Evolutionary conservation across 2,797 vertebrate species (phyloP), one percentile per base, ranked within the genome.

Genomic region (Premnoplex brunnescens): DNA sequence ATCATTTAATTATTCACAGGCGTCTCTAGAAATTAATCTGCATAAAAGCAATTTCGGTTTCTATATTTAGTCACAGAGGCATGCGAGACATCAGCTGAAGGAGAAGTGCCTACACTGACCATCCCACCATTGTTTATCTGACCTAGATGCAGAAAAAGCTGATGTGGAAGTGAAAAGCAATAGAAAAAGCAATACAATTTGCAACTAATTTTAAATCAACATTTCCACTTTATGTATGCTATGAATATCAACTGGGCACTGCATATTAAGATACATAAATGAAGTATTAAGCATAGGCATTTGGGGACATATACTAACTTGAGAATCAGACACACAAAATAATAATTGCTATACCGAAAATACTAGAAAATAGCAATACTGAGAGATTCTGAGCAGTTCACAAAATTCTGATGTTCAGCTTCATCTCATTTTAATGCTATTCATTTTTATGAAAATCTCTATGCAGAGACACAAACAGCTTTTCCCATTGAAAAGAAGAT

Each of bases 281-380:
- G 7, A 91, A 95, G 84, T 84, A 85, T 84, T 39, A 88, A 87
- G 48, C 93, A 81, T 17, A 88, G 68, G 28, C n/a, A 85, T 89
- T 41, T 26, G 44, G 67, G 67, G 26, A 81, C 76, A 81, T 49
- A 89, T 66, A 68, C 12, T 32, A 69, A 68, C n/a, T 91, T 15
- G 21, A 60, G 22, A 64, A 76, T 37, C 43, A 76, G 41, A 71
- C 1, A 3, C 17, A 28, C 24, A 80, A 80, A 74, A 58, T 36
- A 76, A 19, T 36, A 71, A 77, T 54, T 58, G 52, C 21, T 79
- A 66, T n/a, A 86, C 0, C 15, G n/a, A 89, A 78, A 89, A 93
- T 48, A 68, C 5, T 46, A 75, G 66, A 84, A 84, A 93, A 75
- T 2, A 55, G 21, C 19, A 82, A 73, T 44, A 86, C 4, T 46